These are phyloP conservation scores for Lanius ludovicianus DNA, from an alignment of 2,113 vertebrate genomes.

Conservation along the genomic window DNA sequence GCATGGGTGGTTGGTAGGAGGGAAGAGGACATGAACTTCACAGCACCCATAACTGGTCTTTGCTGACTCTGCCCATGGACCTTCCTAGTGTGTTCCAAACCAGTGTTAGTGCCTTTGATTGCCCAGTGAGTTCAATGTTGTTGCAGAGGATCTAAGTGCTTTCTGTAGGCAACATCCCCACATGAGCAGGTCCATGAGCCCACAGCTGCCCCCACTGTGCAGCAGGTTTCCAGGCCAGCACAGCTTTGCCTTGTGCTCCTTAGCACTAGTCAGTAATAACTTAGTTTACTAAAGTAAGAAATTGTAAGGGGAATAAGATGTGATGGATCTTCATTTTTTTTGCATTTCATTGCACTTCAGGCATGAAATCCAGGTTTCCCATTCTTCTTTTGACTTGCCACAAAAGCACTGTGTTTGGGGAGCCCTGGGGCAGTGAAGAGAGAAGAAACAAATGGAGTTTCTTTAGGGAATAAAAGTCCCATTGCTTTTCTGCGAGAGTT, in stretches of 20 bases:
- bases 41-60: not conserved
- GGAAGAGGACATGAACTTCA: not conserved
- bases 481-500: not conserved
- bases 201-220: accelerated
- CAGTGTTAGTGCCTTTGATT: not conserved
- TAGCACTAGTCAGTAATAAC: not conserved
- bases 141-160: not conserved
- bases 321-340: not conserved
- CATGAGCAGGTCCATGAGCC: accelerated
- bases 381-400: not conserved
- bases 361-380: not conserved
- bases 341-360: not conserved
- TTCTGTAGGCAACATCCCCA: not conserved
- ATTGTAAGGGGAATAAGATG: not conserved
- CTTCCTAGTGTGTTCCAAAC: not conserved
- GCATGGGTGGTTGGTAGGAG: accelerated
- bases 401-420: not conserved
- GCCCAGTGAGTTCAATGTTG: not conserved
- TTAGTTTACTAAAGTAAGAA: not conserved
- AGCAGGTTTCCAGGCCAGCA: not conserved
- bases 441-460: not conserved
- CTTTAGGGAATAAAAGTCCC: not conserved
- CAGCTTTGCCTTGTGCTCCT: not conserved
- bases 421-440: not conserved
- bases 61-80: not conserved